Evolutionary conservation across 2,113 vertebrate genomes (phyloP).

Genomic region (Scolopax mira): DNA sequence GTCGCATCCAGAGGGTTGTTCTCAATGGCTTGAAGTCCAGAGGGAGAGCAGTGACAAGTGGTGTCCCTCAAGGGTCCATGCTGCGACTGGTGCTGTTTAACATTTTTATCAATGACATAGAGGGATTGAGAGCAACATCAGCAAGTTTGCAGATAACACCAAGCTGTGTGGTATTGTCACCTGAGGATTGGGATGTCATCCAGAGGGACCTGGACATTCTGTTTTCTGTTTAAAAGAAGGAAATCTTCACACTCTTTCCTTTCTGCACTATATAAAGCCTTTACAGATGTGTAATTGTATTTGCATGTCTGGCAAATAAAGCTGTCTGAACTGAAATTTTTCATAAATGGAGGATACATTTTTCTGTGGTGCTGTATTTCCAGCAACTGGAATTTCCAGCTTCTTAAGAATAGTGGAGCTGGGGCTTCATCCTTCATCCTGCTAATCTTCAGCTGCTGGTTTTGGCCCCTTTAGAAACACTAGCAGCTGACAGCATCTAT

Average conservation of each 20-base stretch:
- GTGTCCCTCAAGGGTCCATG: too few relatives aligned
- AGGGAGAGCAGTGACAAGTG: too few relatives aligned
- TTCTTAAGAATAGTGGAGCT: background rate
- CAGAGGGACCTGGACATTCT: too few relatives aligned
- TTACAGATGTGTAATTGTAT: background rate
- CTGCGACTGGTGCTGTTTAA: too few relatives aligned
- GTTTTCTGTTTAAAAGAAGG: background rate
- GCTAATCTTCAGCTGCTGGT: conserved; percentile 34
- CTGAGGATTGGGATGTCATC: too few relatives aligned
- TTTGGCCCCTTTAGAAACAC: background rate
- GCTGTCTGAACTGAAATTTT: background rate
- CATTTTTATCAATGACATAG: too few relatives aligned
- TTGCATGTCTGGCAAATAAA: background rate
- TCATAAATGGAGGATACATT: background rate
- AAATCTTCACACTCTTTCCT: background rate
- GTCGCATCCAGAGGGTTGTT: too few relatives aligned
- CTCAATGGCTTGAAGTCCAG: too few relatives aligned
- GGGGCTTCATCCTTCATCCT: background rate
- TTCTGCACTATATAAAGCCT: background rate
- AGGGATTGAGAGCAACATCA: too few relatives aligned
- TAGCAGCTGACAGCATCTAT: background rate
- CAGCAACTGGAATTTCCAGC: background rate
- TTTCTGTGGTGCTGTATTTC: background rate
- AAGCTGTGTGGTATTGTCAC: too few relatives aligned
- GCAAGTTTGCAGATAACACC: too few relatives aligned